Conservation (phyloP, 2,113 vertebrate species). For the sheep (Ovis aries) region ARS-UI_Ramb_v3.0 NC_056060.1:78781001-78781500, state of each 20-base stretch:
- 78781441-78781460: too few relatives aligned
- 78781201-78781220: background rate
- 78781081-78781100: background rate
- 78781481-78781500: background rate
- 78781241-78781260: background rate
- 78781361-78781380: fast-evolving
- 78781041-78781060: background rate
- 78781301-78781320: background rate
- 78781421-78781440: background rate
- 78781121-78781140: background rate
- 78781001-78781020: background rate
- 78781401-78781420: fast-evolving
- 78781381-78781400: background rate
- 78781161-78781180: background rate
- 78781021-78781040: background rate
- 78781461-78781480: background rate
- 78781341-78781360: background rate
- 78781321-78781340: background rate
- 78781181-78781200: background rate
- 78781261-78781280: background rate
- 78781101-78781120: too few relatives aligned
- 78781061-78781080: background rate
- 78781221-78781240: background rate
- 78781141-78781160: background rate
- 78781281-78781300: background rate